These are phyloP conservation scores for Platysternon megacephalum DNA, from an alignment of 2,113 vertebrate genomes.

Conservation along the genomic window DNA sequence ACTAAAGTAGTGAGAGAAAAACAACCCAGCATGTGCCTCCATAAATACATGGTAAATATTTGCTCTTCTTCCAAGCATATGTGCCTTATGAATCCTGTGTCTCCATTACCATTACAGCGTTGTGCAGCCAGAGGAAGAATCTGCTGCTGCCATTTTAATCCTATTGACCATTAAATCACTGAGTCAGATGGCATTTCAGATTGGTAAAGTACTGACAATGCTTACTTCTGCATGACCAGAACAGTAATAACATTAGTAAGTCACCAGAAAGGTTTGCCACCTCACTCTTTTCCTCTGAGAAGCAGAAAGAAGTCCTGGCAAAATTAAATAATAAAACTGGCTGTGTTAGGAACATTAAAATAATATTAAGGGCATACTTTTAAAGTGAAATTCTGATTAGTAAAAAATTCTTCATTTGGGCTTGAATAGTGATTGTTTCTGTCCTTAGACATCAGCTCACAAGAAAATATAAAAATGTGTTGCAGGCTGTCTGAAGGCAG, in stretches of 20 bases:
- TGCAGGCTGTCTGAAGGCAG: not conserved
- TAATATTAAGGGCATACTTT: constrained; percentile 2
- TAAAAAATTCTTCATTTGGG: constrained; percentile 9
- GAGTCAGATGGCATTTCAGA: constrained; percentile 15
- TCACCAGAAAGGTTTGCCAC: not conserved
- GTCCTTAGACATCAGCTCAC: constrained; percentile 29
- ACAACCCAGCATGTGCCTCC: not conserved
- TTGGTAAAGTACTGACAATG: not conserved
- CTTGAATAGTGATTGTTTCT: not conserved
- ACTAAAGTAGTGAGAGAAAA: not conserved
- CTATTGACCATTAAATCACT: constrained; percentile 17
- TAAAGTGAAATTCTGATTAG: constrained; percentile 5
- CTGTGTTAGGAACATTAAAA: not conserved
- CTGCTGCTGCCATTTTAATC: constrained; percentile 20
- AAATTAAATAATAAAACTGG: not conserved
- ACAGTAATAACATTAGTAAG: not conserved
- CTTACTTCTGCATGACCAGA: not conserved
- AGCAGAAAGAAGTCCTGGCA: not conserved
- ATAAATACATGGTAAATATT: constrained; percentile 47
- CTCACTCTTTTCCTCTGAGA: not conserved
- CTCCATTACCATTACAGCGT: not conserved
- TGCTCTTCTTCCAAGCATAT: constrained; percentile 16
- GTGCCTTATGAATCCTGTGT: not conserved
- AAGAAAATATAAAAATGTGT: constrained; percentile 38
- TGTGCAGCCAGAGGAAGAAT: not conserved